Evolutionary conservation across 2,888 invertebrate species (phyloP).

Genomic region (Heliconius hortense): DNA sequence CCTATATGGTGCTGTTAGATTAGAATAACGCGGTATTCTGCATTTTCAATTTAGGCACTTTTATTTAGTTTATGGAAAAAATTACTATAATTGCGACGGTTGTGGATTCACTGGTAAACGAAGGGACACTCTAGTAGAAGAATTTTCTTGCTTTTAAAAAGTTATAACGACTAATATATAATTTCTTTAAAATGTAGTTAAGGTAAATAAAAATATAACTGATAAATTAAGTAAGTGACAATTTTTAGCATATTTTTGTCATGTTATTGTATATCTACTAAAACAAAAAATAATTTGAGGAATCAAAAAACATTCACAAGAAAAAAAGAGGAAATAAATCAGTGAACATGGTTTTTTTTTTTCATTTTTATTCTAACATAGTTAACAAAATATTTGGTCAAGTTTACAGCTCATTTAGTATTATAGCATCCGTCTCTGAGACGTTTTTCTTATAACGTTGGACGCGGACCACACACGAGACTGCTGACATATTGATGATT

Average conservation of each 20-base stretch:
- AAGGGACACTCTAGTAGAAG: no score
- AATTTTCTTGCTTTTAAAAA: no score
- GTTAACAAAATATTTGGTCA: constrained; percentile 23
- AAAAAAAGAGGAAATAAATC: background rate
- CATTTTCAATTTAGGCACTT: background rate
- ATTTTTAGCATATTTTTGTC: no score
- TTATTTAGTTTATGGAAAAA: background rate
- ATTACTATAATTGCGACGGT: no score
- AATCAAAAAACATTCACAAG: no score
- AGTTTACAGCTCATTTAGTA: constrained; percentile 35
- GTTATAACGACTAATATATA: no score
- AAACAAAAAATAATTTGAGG: no score
- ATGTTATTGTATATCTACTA: no score
- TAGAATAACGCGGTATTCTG: background rate
- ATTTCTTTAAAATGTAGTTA: no score
- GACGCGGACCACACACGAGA: constrained; percentile 48
- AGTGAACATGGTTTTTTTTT: background rate
- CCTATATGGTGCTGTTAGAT: background rate
- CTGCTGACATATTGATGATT: constrained; percentile 46
- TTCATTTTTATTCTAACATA: constrained; percentile 5
- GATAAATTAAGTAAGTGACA: no score
- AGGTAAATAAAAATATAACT: no score
- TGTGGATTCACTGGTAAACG: no score
- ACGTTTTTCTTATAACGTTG: constrained; percentile 46
- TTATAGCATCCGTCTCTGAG: constrained; percentile 32